Evolutionary conservation across 2,888 invertebrate genomes (phyloP).

Genomic region (Candidula unifasciata): DNA sequence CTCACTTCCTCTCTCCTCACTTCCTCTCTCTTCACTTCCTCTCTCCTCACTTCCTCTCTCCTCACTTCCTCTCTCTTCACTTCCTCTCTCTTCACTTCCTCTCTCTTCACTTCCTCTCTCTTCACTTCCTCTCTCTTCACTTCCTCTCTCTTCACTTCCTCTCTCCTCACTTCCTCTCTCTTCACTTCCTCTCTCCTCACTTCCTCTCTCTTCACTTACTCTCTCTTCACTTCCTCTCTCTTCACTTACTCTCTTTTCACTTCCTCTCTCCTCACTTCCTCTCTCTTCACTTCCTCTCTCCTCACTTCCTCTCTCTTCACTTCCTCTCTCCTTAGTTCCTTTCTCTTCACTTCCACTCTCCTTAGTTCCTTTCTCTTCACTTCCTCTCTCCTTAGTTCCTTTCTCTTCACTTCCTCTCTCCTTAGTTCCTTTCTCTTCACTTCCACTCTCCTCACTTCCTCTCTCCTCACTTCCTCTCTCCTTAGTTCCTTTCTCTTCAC

Average conservation of each 20-base stretch:
- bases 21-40: neutral
- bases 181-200: neutral
- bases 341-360: neutral
- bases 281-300: neutral
- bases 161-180: neutral
- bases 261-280: neutral
- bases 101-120: neutral
- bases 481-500: neutral
- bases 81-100: neutral
- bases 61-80: neutral
- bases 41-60: neutral
- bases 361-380: neutral
- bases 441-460: neutral
- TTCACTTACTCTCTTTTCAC: too few species aligned
- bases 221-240: neutral
- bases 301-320: neutral
- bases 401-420: neutral
- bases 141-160: neutral
- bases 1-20: neutral
- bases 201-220: neutral
- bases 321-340: neutral
- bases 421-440: neutral
- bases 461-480: neutral
- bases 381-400: neutral
- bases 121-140: neutral